A percentile compares a stretch with the other conserved stretches of the same genome.
Conservation (phyloP, 2,888 invertebrate genomes). For the Synergus gifuensis region DNA sequence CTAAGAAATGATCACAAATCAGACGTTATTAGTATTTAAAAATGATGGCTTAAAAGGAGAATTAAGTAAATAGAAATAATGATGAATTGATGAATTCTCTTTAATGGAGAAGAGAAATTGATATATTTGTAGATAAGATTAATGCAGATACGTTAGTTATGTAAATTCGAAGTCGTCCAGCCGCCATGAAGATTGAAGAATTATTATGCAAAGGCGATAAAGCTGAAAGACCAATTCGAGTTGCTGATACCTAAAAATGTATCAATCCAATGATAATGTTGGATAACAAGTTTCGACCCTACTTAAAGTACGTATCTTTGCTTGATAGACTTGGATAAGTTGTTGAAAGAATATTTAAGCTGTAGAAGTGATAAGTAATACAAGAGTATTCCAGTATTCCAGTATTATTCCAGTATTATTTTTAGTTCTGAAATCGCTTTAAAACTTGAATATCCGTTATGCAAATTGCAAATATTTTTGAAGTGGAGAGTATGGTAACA, state of each 20-base stretch:
- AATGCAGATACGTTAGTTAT: conserved; percentile 14
- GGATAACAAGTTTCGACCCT: conserved; percentile 28
- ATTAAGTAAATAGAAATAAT: neutral
- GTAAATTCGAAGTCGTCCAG: conserved; percentile 28
- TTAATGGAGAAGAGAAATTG: neutral
- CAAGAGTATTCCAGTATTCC: neutral
- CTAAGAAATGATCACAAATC: neutral
- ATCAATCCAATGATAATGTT: conserved; percentile 27
- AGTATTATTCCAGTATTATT: neutral
- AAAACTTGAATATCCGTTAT: neutral
- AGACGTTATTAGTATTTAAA: neutral
- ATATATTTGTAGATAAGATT: conserved; percentile 10
- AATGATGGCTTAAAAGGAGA: neutral
- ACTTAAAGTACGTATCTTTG: conserved; percentile 8
- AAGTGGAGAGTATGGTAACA: neutral
- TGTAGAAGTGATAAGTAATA: conserved; percentile 15
- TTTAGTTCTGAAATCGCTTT: neutral
- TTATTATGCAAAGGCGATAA: conserved; percentile 23
- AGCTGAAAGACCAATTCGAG: conserved; percentile 26
- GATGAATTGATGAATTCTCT: neutral
- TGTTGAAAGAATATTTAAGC: conserved; percentile 16
- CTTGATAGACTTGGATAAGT: conserved; percentile 25
- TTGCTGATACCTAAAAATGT: conserved; percentile 17
- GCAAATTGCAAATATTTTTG: no score
- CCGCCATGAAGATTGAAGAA: neutral